Base-by-base conservation (phyloP, 2,113 vertebrate genomes). In the Caloenas nicobarica region DNA sequence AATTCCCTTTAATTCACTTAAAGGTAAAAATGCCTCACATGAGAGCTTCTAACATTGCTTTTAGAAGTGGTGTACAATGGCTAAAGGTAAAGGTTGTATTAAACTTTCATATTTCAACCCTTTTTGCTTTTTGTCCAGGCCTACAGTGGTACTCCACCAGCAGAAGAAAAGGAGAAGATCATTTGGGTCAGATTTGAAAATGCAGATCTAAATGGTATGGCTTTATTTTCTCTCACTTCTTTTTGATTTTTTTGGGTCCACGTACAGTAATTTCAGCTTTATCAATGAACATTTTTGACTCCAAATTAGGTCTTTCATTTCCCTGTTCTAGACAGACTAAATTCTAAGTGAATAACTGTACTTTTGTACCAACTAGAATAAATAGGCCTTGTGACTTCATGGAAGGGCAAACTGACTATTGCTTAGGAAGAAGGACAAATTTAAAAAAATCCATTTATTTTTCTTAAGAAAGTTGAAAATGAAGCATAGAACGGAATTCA, bases 111-210 rank as follows among this genome's bases (percentile, higher is more conserved):
- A 22, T 69, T 91, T 77, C 28, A 64, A 66, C 15, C 10, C 83
- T 95, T 68, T 70, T 53, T 94, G 62, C 93, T 97, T 87, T 83
- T 54, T 36, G 64, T 85, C 4, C 93, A 99, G 99, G 99, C 99
- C 24, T 99, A 99, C 66, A 99, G 99, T 54, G 99, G 99, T 38
- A 98, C 99, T 61, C 98, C 98, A 65, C 98, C 98, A 68, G 99
- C 98, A 86, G 99, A 99, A 88, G 99, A 99, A 94, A 99, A 99
- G 95, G 99, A 99, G 97, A 99, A 99, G 97, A 99, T 99, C 23
- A 96, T 99, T 60, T 99, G 99, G 99, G 99, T 99, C 97, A 98
- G 99, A 96, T 99, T 99, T 98, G 99, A 99, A 97, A 99, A 99
- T 92, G 98, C 99, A 74, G 99, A 99, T 97, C 97, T 99, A 89